phyloP scores from a whole-genome alignment of 2,888 invertebrate genomes.

The Melanchra persicariae region DNA sequence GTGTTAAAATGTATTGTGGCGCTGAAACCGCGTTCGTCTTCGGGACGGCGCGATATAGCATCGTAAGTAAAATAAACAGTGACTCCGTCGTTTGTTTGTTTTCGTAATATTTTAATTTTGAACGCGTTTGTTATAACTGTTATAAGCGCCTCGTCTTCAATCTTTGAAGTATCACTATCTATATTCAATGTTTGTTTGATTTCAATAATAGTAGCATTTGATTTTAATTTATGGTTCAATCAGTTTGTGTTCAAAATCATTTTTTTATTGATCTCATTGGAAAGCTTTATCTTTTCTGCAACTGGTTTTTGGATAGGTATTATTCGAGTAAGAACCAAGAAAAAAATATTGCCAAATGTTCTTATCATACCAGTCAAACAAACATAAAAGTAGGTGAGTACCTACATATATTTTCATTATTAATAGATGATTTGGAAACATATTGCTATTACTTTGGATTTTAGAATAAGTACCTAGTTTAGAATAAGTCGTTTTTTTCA shows the following conservation, averaged over 20 bases:
- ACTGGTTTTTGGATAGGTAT: constrained; percentile 17
- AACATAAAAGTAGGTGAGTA: too few species aligned
- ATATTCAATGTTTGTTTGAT: constrained; percentile 64
- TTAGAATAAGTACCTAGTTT: too few species aligned
- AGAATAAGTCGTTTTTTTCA: too few species aligned
- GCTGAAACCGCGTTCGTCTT: constrained; percentile 74
- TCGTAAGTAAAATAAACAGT: constrained; percentile 78
- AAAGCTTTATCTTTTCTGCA: constrained; percentile 41
- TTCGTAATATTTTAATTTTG: constrained; percentile 85
- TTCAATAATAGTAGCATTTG: constrained; percentile 61
- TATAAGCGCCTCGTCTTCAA: constrained; percentile 73
- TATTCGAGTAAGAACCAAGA: background rate
- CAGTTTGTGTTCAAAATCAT: constrained; percentile 11
- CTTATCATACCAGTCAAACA: background rate
- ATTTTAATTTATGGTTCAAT: constrained; percentile 50
- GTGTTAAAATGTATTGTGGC: constrained; percentile 65
- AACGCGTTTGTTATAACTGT: constrained; percentile 82
- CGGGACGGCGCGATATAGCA: constrained; percentile 80
- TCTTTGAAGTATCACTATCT: constrained; percentile 80
- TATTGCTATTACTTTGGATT: too few species aligned
- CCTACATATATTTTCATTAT: too few species aligned
- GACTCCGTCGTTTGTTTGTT: constrained; percentile 81
- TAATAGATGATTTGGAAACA: too few species aligned
- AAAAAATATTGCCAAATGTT: background rate
- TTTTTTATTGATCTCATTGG: constrained; percentile 21